phyloP scores from a whole-genome alignment of 2,113 vertebrate species.

The Hemibagrus wyckioides region DNA sequence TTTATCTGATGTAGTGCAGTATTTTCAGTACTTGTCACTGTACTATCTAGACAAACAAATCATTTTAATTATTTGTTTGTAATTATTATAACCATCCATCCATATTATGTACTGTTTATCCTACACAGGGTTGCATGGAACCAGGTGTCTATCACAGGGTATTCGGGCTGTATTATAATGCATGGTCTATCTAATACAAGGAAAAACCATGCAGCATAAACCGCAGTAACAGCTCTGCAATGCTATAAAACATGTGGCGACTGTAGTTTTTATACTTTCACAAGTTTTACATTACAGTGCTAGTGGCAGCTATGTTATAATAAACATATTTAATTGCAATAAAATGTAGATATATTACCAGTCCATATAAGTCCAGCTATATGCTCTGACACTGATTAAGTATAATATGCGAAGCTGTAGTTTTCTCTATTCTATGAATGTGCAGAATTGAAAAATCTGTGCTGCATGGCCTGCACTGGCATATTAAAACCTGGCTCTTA shows the following conservation, averaged over 20 bases:
- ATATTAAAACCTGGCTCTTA: not conserved
- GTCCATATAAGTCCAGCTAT: slow-evolving; percentile 2
- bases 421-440: not conserved
- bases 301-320: not conserved
- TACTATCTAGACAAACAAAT: slow-evolving; percentile 20
- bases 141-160: too few species aligned
- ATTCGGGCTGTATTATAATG: too few species aligned
- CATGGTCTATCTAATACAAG: not conserved
- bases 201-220: not conserved
- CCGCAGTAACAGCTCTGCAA: not conserved
- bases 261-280: not conserved
- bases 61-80: not conserved
- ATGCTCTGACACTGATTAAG: not conserved
- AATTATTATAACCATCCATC: too few species aligned
- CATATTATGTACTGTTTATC: too few species aligned
- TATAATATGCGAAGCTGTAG: not conserved
- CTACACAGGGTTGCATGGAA: too few species aligned
- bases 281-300: not conserved
- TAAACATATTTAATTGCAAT: not conserved
- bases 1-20: not conserved
- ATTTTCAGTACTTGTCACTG: slow-evolving; percentile 10
- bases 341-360: not conserved
- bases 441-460: not conserved
- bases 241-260: not conserved
- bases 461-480: not conserved